Evolutionary conservation across 2,113 vertebrate genomes (phyloP).

Genomic region (Naja naja): DNA sequence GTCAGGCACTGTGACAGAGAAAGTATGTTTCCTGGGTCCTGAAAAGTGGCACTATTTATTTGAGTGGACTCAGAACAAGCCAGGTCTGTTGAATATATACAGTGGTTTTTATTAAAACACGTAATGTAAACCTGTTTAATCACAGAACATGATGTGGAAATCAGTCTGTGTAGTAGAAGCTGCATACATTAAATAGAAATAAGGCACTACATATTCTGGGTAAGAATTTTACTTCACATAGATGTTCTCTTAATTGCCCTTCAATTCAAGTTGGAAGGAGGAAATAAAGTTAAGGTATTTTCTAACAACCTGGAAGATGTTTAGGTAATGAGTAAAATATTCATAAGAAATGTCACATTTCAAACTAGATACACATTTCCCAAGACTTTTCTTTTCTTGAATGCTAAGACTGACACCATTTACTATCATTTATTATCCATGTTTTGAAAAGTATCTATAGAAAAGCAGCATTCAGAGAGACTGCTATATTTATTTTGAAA

Average conservation of each 20-base stretch:
- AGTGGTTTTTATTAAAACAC: neutral
- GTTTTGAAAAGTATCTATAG: neutral
- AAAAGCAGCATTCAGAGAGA: neutral
- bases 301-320: neutral
- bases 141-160: neutral
- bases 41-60: neutral
- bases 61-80: neutral
- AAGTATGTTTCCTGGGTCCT: neutral
- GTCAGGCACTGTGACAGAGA: neutral
- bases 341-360: neutral
- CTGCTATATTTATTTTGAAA: slow-evolving; percentile 5
- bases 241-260: neutral
- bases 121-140: neutral
- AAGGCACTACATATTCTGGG: neutral
- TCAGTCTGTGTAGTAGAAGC: neutral
- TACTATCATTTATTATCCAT: neutral
- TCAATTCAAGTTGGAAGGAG: neutral
- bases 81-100: neutral
- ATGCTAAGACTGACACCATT: neutral
- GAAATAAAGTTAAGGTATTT: neutral
- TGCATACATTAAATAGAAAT: neutral
- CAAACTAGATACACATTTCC: neutral
- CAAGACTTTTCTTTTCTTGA: neutral
- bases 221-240: neutral
- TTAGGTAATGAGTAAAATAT: neutral